Conservation (phyloP, 2,113 vertebrate genomes). For the Pyxicephalus adspersus region DNA sequence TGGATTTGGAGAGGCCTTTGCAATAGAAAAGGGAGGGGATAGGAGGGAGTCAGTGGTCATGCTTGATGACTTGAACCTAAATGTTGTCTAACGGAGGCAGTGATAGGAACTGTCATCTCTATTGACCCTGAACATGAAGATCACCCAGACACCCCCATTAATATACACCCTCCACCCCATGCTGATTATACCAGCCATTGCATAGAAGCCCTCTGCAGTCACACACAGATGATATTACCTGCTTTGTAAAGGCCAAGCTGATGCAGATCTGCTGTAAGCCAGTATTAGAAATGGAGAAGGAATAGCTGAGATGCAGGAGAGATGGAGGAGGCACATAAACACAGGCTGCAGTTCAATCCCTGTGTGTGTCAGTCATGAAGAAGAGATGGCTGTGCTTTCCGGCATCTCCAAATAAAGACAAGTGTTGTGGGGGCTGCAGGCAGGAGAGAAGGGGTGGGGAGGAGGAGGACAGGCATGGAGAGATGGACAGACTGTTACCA, state of each 20-base stretch:
- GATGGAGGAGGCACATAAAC: conserved; percentile 27
- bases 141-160: neutral
- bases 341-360: conserved; percentile 27
- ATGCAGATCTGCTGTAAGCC: conserved; percentile 9
- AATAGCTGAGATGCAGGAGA: conserved; percentile 9
- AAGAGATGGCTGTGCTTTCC: conserved; percentile 78
- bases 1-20: neutral
- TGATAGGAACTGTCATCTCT: conserved; percentile 6
- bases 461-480: conserved; percentile 54
- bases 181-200: neutral
- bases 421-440: conserved; percentile 67
- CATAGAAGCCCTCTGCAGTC: conserved; percentile 2
- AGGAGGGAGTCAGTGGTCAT: conserved; percentile 26
- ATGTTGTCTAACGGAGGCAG: conserved; percentile 1
- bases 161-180: neutral
- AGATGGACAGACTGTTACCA: conserved; percentile 42
- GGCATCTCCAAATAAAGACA: conserved; percentile 90
- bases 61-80: conserved; percentile 4
- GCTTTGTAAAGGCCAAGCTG: conserved; percentile 10
- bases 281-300: neutral
- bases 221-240: conserved; percentile 39
- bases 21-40: neutral
- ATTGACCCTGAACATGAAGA: conserved; percentile 19
- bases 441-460: conserved; percentile 61
- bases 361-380: conserved; percentile 71